Base-by-base conservation (phyloP, 2,888 invertebrate genomes). In the Octodonta nipae region DNA sequence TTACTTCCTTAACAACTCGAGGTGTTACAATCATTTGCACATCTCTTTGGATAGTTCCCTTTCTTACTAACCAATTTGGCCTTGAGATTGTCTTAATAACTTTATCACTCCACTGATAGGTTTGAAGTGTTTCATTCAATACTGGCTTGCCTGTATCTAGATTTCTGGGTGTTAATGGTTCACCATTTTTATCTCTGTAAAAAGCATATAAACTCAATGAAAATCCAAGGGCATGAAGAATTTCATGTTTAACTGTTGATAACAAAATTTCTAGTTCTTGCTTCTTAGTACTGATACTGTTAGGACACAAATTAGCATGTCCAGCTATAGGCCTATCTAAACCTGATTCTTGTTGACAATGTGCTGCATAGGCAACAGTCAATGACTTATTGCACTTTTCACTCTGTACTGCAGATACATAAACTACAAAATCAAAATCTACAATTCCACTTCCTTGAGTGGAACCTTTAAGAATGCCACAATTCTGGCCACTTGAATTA, bases 241-340 rank as follows among this genome's bases (percentile, higher is more conserved):
- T 95, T 63, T 98, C 98, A 60, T 98, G 98, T 56, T 96, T 96
- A 8, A 98, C 92, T 0, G 95, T 96, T 2, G 95, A 92, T 46
- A 93, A 66, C 2, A 92, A 69, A 1, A 86, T 89, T 45, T 86
- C 88, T 45, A 92, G 66, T 56, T 96, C 93, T 47, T 92, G 82
- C 28, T 80, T 76, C 51, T 86, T 86, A 11, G 87, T 88, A 38
- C 87, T 89, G 42, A 98, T 80, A 50, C 88, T 88, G 12, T 83
- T 77, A 0, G 98, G 98, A 50, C 98, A 98, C 46, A 98, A 76
- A 67, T 98, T 98, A 0, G 96, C 93, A 65, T 98, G 95, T 0
- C 98, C 98, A 2, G 96, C 96, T 35, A 98, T 91, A 0, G 98
- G 98, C 60, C 60, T 71, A 64, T 98, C 96, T 17, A 93, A 64